A percentile compares a stretch with the other conserved stretches of the same genome.
These are phyloP conservation scores for Drosophila ananassae DNA, from an alignment of 1,140 invertebrate species.

Conservation along the genomic window DNA sequence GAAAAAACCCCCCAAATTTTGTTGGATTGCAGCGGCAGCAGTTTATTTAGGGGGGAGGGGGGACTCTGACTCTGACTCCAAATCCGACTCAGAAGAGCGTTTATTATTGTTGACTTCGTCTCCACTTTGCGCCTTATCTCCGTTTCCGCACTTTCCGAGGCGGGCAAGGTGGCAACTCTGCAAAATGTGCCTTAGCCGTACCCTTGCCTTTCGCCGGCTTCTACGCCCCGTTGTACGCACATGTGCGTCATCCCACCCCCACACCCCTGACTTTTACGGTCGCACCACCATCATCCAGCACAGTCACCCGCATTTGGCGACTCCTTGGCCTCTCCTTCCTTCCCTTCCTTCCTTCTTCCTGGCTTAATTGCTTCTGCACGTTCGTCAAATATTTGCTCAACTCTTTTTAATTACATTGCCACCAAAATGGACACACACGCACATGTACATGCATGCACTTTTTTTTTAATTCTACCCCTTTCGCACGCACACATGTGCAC, in stretches of 20 bases:
- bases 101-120: conserved; percentile 71
- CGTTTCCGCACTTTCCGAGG: conserved; percentile 6
- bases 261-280: conserved; percentile 3
- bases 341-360: conserved; percentile 33
- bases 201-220: conserved; percentile 54
- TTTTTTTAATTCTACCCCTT: conserved; percentile 19
- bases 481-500: conserved; percentile 29
- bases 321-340: conserved; percentile 15
- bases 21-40: conserved; percentile 52
- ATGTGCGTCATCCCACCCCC: conserved; percentile 60
- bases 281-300: conserved; percentile 12
- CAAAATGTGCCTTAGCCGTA: conserved; percentile 5
- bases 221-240: conserved; percentile 16
- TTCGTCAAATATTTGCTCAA: conserved; percentile 83
- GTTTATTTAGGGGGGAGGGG: conserved; percentile 46
- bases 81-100: conserved; percentile 23
- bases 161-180: conserved; percentile 23
- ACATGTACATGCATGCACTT: conserved; percentile 28
- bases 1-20: too few species aligned
- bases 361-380: conserved; percentile 76
- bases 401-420: conserved; percentile 82
- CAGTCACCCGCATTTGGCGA: conserved; percentile 40
- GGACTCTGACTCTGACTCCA: too few species aligned
- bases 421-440: conserved; percentile 24
- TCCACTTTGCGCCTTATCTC: conserved; percentile 63